Evolutionary conservation across 2,797 vertebrate genomes (phyloP).

Genomic region (Tokudaia muenninki): DNA sequence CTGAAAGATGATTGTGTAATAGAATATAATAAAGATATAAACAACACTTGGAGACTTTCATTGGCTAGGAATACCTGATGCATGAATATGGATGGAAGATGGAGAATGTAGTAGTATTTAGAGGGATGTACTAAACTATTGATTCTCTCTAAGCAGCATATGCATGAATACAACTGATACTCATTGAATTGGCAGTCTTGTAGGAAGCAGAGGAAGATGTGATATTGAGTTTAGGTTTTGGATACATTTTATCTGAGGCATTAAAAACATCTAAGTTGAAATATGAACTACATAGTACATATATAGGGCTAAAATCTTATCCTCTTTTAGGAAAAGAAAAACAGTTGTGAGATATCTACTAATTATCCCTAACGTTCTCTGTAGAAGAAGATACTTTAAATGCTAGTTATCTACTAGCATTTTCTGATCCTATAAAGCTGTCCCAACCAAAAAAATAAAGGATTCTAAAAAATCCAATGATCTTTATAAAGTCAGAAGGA

Average conservation of each 20-base stretch:
- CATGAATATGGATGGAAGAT: background rate
- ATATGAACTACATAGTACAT: background rate
- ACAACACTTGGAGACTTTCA: background rate
- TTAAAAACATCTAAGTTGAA: constrained; percentile 54
- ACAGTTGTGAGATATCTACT: background rate
- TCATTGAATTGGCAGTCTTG: constrained; percentile 19
- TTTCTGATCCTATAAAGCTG: background rate
- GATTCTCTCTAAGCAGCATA: constrained; percentile 28
- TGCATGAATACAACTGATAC: constrained; percentile 19
- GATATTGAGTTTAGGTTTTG: constrained; percentile 52
- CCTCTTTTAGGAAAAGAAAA: background rate
- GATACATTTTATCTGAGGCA: constrained; percentile 49
- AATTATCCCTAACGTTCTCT: background rate
- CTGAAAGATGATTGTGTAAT: constrained; percentile 2
- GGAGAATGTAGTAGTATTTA: background rate
- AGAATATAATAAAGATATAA: constrained; percentile 24
- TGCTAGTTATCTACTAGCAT: background rate
- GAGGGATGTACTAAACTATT: background rate
- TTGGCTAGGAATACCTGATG: background rate
- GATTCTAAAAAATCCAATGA: background rate
- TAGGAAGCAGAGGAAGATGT: constrained; percentile 9
- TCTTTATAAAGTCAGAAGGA: background rate
- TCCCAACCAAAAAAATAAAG: background rate
- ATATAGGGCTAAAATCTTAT: background rate
- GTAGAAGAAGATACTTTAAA: background rate